Evolutionary conservation across 2,113 vertebrate genomes (phyloP), one percentile per base, ranked within the genome.

Genomic region (Leptobrachium ailaonicum): DNA sequence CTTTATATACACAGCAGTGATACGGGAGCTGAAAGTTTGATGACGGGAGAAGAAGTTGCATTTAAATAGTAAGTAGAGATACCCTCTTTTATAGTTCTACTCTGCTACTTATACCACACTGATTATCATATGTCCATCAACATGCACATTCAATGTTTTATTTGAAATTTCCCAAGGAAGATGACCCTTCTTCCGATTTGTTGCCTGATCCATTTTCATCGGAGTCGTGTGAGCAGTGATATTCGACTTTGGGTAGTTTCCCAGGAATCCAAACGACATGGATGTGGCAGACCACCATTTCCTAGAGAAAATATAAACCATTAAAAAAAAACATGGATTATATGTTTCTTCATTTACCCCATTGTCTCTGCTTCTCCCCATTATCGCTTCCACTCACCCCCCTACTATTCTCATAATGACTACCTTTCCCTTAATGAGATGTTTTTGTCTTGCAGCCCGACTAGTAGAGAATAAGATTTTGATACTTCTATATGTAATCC

Each of bases 251-350:
- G 41, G 86, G 77, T 0, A 87, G 75, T 41, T 64, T 87, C 1
- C 71, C 56, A 0, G 91, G 89, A 4, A 76, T 83, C 93, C 93
- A 95, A 13, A 70, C 64, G 82, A 93, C 58, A 70, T 85, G 88
- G 78, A 93, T 80, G 10, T 68, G 87, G 2, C 93, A 95, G 1
- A 84, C 75, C 0, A 92, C 9, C 0, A 92, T 90, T 43, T 89
- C 85, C 93, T 95, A 84, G 2, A 42, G 83, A 2, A 60, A 14
- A 60, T 60, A 13, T 60, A 2, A 54, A 32, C 6, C 11, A 11
- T 54, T 54, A 54, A 54, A 53, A 54, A 54, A 8, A 32, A 32
- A 32, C 20, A 32, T 32, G 20, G 20, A 32, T 32, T 32, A 32
- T 32, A 32, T 32, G 20, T 32, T 32, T 32, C 20, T 32, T 32